Evolutionary conservation across 2,113 vertebrate species (phyloP).

Genomic region (Oreocharis arfaki): DNA sequence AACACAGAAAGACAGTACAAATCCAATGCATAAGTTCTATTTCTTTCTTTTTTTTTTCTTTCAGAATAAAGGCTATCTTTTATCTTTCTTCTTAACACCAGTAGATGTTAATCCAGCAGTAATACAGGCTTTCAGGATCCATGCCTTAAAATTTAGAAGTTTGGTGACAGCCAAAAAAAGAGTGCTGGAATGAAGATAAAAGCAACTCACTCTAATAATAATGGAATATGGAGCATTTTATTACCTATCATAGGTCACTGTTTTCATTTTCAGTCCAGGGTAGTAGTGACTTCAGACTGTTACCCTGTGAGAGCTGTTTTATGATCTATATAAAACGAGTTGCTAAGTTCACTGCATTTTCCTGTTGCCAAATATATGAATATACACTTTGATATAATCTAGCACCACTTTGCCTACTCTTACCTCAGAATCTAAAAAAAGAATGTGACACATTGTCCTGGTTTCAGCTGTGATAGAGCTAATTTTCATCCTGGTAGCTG

Average conservation of each 20-base stretch:
- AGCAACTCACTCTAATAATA: not conserved
- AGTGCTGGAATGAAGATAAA: not conserved
- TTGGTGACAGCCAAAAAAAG: not conserved
- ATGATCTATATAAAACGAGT: not conserved
- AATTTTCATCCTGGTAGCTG: not conserved
- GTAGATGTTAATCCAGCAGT: not conserved
- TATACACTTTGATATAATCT: not conserved
- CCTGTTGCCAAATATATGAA: not conserved
- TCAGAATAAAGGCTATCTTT: not conserved
- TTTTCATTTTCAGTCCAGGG: not conserved
- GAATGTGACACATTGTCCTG: not conserved
- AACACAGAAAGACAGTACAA: not conserved
- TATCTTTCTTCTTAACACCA: not conserved
- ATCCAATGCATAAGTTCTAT: not conserved
- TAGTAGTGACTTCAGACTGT: not conserved
- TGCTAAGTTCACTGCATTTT: not conserved
- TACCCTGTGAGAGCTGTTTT: not conserved
- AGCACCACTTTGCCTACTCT: not conserved
- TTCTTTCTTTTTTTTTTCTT: not conserved
- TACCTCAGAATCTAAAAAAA: not conserved
- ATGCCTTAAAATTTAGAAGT: not conserved
- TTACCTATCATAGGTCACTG: not conserved
- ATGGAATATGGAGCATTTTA: conserved; percentile 15
- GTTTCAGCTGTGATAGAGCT: not conserved
- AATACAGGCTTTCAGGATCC: not conserved